Base-by-base conservation (phyloP, 2,888 invertebrate genomes). In the Acrobasis repandana region DNA sequence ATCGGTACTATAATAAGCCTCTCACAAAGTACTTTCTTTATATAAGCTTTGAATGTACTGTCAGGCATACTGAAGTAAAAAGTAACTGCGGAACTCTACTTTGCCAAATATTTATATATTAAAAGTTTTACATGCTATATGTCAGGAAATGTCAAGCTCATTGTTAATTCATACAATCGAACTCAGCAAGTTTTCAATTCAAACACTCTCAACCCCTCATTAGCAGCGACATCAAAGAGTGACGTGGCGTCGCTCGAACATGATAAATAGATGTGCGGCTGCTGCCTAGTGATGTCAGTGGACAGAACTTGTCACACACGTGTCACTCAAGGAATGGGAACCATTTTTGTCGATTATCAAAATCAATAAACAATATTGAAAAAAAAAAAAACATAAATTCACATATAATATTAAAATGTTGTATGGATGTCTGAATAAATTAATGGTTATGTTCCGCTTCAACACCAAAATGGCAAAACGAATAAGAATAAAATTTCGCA, bases 181-280 rank as follows among this genome's bases (percentile, higher is more conserved):
- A 43, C 43, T 43, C 43, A 43, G 43, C 43, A 5, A n/a, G 43
- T 43, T 43, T 43, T 43, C 43, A 43, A 43, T 20, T 11, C n/a
- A n/a, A 50, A 28, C 50, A 33, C 50, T 65, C 65, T 66, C 72
- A 74, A 71, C 69, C 68, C 67, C 64, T 67, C 64, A 68, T 69
- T 63, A 52, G 16, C 70, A 71, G 72, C 72, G 65, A 78, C 78
- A 74, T 80, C 79, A 80, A 77, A 78, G 79, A 67, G 69, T 74
- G 79, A 75, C 78, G 69, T 73, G 79, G 74, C 78, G 74, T 67
- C 74, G 61, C 68, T 54, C 71, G 69, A 71, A 75, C 77, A 82
- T 88, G 88, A 88, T 86, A 83, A 85, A 88, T 87, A 81, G 83
- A 73, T 73, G 71, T 85, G 82, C 72, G 65, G 65, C 74, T 67